phyloP scores from a whole-genome alignment of 1,140 invertebrate genomes.

The Yoshiicerus persimilis region DNA sequence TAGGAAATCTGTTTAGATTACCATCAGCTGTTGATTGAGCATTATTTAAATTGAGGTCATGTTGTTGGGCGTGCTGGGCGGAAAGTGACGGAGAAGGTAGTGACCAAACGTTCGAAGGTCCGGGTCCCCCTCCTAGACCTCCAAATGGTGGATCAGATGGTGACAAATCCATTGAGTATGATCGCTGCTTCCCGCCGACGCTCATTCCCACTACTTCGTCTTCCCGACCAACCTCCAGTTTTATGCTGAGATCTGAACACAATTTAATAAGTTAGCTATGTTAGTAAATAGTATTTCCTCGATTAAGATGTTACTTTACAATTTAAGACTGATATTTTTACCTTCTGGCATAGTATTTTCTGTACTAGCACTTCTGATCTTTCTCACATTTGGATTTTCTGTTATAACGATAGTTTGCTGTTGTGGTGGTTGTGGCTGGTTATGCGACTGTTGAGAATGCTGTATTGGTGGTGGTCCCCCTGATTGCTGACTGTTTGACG shows the following conservation, averaged over 20 bases:
- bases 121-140: slow-evolving; percentile 35
- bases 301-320: no score
- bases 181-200: slow-evolving; percentile 46
- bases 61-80: slow-evolving; percentile 40
- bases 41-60: slow-evolving; percentile 44
- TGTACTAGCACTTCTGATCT: slow-evolving; percentile 48
- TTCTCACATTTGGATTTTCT: slow-evolving; percentile 49
- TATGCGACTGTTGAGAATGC: slow-evolving; percentile 29
- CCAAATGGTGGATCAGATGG: slow-evolving; percentile 48
- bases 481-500: neutral
- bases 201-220: slow-evolving; percentile 27
- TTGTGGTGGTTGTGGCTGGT: neutral
- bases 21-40: slow-evolving; percentile 48
- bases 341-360: slow-evolving; percentile 50
- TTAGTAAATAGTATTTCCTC: no score
- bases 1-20: slow-evolving; percentile 27
- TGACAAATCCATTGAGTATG: slow-evolving; percentile 49
- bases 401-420: slow-evolving; percentile 50
- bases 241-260: slow-evolving; percentile 49
- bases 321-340: no score
- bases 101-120: slow-evolving; percentile 45
- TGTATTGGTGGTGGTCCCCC: slow-evolving; percentile 28
- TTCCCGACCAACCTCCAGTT: slow-evolving; percentile 48
- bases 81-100: slow-evolving; percentile 46
- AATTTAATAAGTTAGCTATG: no score